phyloP scores from a whole-genome alignment of 1,140 invertebrate species.

The Drosophila lacteicornis region DNA sequence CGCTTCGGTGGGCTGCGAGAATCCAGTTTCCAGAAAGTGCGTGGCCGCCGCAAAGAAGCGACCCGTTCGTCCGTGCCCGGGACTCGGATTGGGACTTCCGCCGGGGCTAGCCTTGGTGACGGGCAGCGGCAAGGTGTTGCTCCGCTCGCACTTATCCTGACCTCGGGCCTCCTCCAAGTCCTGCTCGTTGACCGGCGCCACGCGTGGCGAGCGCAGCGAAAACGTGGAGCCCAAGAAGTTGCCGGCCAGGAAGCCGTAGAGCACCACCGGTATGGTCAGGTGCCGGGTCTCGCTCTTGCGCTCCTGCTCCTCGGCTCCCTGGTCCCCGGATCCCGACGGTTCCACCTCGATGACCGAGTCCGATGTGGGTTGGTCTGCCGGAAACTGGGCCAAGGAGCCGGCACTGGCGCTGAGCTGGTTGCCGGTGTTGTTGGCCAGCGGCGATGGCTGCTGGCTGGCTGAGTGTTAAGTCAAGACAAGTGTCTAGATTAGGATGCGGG shows the following conservation, averaged over 20 bases:
- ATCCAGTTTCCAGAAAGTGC: slow-evolving; percentile 72
- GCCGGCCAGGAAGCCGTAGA: slow-evolving; percentile 79
- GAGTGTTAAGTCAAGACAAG: slow-evolving; percentile 39
- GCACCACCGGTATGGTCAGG: slow-evolving; percentile 77
- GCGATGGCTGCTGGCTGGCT: slow-evolving; percentile 38
- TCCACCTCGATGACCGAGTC: slow-evolving; percentile 16
- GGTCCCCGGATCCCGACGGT: neutral
- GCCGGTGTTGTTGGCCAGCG: slow-evolving; percentile 29
- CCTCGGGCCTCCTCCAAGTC: slow-evolving; percentile 59
- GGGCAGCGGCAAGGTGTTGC: slow-evolving; percentile 29
- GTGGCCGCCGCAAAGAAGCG: slow-evolving; percentile 71
- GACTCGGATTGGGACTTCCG: slow-evolving; percentile 29
- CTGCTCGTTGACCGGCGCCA: slow-evolving; percentile 41
- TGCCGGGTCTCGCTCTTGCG: slow-evolving; percentile 39
- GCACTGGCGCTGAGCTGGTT: slow-evolving; percentile 58
- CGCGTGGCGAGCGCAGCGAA: slow-evolving; percentile 61
- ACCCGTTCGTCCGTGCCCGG: slow-evolving; percentile 59
- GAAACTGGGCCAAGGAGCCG: slow-evolving; percentile 48
- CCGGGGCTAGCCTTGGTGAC: slow-evolving; percentile 1
- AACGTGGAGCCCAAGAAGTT: slow-evolving; percentile 77
- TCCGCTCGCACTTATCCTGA: slow-evolving; percentile 14
- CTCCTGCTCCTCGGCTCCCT: slow-evolving; percentile 11
- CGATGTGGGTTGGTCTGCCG: slow-evolving; percentile 8
- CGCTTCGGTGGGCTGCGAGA: slow-evolving; percentile 44
- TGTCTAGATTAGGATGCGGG: slow-evolving; percentile 27